Evolutionary conservation across 1,140 invertebrate genomes (phyloP), one percentile per base, ranked within the genome.

Genomic region (Phymorhynchus buccinoides): DNA sequence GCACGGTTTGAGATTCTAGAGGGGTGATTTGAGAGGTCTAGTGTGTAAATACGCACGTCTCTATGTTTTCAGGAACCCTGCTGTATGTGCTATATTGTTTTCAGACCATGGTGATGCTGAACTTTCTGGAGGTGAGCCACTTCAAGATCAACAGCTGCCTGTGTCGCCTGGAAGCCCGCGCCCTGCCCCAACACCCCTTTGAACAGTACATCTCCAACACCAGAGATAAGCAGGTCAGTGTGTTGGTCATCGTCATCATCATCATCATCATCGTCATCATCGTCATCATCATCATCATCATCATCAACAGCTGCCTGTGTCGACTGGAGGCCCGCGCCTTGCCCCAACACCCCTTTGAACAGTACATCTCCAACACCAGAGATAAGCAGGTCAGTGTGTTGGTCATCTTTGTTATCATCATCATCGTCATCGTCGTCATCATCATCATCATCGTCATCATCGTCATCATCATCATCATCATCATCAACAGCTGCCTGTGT

Each of bases 71-170:
- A n/a, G n/a, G n/a, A n/a, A n/a, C n/a, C 48, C 48, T 14, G 48
- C 22, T 62, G 56, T 62, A 16, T 62, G 56, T 62, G 12, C 18
- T 62, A 27, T 71, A 12, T 71, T 32, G 30, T 35, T 7, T 75
- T 0, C 92, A 98, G 97, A 97, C 98, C 95, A 95, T 96, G 89
- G 97, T 97, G 3, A 98, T 97, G 96, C 93, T 98, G 79, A 96
- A 97, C 12, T 99, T 98, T 91, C 94, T 98, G 85, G 97, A 99
- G 94, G 97, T 97, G 0, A 96, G 97, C 9, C 95, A 96, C 87
- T 96, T 96, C 89, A 98, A 99, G 94, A 95, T 98, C 35, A 96
- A 97, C 48, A 96, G 95, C 62, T 96, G 96, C 44, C 92, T 98
- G 32, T 95, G 96, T 73, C 96, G 97, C 90, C 91, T 98, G 42